Percentiles rank a stretch among this genome's conserved stretches.
Conservation (phyloP, 2,888 invertebrate species). For the Drosophila heteroneura region DNA sequence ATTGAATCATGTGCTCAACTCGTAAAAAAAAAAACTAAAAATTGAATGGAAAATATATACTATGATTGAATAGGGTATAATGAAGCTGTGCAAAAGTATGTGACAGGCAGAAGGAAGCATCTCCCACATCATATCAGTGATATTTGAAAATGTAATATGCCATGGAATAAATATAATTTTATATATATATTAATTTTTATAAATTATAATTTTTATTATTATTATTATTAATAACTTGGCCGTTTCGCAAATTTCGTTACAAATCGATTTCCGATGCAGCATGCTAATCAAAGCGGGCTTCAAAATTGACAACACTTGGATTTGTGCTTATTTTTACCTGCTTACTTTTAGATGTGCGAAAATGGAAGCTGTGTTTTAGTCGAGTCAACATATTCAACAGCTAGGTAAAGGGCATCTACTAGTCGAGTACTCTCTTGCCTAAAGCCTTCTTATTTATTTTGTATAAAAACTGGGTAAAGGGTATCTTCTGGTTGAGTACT, state of each 20-base stretch:
- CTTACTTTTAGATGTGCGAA: neutral
- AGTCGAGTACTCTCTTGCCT: neutral
- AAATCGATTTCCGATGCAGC: too few species aligned
- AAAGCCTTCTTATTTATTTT: neutral
- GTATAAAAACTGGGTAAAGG: neutral
- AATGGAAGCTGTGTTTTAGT: neutral
- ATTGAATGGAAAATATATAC: too few species aligned
- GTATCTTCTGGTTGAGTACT: neutral
- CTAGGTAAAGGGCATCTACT: neutral
- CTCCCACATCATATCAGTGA: neutral
- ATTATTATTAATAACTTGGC: too few species aligned
- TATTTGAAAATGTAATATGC: neutral
- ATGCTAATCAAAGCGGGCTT: too few species aligned
- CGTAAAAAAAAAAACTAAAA: neutral
- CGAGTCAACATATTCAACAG: neutral
- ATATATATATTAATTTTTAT: too few species aligned
- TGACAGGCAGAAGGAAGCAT: neutral
- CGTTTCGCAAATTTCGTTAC: too few species aligned
- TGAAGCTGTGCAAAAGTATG: neutral
- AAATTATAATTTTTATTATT: too few species aligned
- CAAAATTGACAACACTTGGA: too few species aligned
- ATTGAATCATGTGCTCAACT: constrained; percentile 62
- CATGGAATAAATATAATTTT: neutral
- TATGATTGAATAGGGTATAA: neutral
- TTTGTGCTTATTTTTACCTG: neutral